Base-by-base conservation (phyloP, 1,140 invertebrate genomes). In the Cotesia chilonis region DNA sequence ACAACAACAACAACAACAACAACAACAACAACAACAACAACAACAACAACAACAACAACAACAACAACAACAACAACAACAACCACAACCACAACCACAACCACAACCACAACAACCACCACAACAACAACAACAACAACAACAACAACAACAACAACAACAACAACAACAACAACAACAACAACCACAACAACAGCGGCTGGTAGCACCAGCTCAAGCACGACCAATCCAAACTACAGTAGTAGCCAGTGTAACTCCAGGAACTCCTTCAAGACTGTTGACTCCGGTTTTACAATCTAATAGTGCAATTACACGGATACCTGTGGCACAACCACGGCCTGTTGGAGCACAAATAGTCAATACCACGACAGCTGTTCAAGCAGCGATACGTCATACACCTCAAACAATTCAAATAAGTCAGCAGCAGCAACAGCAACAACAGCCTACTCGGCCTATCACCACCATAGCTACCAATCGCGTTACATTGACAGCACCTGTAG, bases 181-280 rank as follows among this genome's bases (percentile, higher is more conserved):
- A 28, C 28, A 1, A 28, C 28, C 28, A 47, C 41, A 6, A 47
- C 41, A 47, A 47, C 77, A 80, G 0, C 78, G 83, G 5, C 64
- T 85, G 38, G 69, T 83, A 28, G 82, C 78, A 35, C 77, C 80
- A 55, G 72, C 77, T 14, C 80, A 80, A 63, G 80, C 81, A 51
- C 81, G 85, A 60, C 78, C 85, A 10, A 79, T 85, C n/a, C 85
- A 86, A 78, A 80, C 84, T 12, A 81, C 83, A 5, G 83, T 86
- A 63, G 81, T 85, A 4, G 81, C 84, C 54, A 84, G 83, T n/a
- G 78, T 83, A 36, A 74, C 81, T 1, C 12, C 65, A 10, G 79
- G 80, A 55, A 77, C 80, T 51, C 79, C 84, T 6, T 81, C 84
- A 54, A 79, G 85, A 72, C 75, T 87, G 12, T 81, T 86, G 63